A percentile compares a stretch with the other conserved stretches of the same genome.
phyloP scores from a whole-genome alignment of 2,113 vertebrate genomes.

The Lepidothrix coronata region DNA sequence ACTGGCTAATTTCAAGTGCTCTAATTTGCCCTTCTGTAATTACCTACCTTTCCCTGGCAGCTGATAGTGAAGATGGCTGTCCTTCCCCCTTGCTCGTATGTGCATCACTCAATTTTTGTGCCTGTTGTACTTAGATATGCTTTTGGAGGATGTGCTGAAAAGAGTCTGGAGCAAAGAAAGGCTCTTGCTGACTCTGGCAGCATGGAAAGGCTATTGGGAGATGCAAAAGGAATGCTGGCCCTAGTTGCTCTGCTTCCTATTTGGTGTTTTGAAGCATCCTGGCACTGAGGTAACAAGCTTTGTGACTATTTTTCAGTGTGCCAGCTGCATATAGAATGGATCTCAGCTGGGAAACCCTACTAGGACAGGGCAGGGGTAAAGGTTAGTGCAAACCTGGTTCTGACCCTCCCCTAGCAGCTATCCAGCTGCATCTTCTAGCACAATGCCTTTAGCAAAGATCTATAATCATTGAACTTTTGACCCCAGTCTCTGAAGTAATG shows the following conservation, averaged over 20 bases:
- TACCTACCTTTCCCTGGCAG: background rate
- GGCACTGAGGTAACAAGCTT: background rate
- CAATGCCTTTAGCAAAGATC: conserved; percentile 39
- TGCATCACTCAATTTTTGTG: background rate
- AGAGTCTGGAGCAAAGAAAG: background rate
- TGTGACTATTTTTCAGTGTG: background rate
- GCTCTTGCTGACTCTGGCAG: background rate
- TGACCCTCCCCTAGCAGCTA: background rate
- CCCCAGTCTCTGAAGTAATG: conserved; percentile 49
- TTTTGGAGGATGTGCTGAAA: background rate
- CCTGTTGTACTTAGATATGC: background rate
- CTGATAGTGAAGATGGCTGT: background rate
- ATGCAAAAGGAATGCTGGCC: background rate
- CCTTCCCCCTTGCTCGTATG: background rate
- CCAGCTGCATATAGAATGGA: background rate
- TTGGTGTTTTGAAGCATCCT: background rate
- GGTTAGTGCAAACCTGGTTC: background rate
- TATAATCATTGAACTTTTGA: conserved; percentile 53
- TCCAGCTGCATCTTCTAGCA: background rate
- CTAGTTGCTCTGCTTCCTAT: background rate
- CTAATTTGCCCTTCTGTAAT: background rate
- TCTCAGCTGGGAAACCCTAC: background rate
- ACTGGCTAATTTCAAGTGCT: background rate
- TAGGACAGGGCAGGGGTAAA: background rate
- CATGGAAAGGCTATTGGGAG: background rate